Conservation (phyloP, 2,113 vertebrate species). For the human (Homo sapiens) region DNA sequence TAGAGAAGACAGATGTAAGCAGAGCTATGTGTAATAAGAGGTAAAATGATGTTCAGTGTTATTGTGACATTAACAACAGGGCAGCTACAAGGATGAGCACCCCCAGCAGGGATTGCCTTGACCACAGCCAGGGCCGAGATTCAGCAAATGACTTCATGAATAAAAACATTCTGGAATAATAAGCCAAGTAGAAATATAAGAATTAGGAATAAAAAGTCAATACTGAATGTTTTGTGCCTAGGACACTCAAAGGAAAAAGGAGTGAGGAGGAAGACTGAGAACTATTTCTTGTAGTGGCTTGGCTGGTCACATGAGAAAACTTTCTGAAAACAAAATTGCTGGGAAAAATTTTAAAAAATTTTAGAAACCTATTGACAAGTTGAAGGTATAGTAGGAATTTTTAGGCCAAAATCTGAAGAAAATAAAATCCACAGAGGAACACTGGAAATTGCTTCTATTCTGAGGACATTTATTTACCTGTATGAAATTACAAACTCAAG, state of each 20-base stretch:
- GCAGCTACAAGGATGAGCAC: not conserved
- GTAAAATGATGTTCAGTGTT: not conserved
- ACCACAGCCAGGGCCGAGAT: not conserved
- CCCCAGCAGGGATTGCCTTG: not conserved
- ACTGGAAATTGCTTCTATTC: not conserved
- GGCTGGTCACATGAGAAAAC: not conserved
- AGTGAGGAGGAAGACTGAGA: not conserved
- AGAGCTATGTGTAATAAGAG: not conserved
- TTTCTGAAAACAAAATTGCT: not conserved
- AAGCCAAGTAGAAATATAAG: not conserved
- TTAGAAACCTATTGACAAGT: not conserved
- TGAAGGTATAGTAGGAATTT: not conserved
- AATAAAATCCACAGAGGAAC: not conserved
- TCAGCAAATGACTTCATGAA: not conserved
- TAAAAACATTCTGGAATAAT: not conserved
- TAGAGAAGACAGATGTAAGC: not conserved
- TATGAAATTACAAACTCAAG: not conserved
- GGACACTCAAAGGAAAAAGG: not conserved
- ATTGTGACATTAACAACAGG: too few species aligned
- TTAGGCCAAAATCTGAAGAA: not conserved
- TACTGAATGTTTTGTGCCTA: not conserved
- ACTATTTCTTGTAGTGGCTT: not conserved
- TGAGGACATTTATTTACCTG: not conserved
- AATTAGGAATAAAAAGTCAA: not conserved
- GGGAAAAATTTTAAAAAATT: not conserved